These are phyloP conservation scores for Takifugu rubripes DNA, from an alignment of 2,797 vertebrate species.

Conservation along the genomic window DNA sequence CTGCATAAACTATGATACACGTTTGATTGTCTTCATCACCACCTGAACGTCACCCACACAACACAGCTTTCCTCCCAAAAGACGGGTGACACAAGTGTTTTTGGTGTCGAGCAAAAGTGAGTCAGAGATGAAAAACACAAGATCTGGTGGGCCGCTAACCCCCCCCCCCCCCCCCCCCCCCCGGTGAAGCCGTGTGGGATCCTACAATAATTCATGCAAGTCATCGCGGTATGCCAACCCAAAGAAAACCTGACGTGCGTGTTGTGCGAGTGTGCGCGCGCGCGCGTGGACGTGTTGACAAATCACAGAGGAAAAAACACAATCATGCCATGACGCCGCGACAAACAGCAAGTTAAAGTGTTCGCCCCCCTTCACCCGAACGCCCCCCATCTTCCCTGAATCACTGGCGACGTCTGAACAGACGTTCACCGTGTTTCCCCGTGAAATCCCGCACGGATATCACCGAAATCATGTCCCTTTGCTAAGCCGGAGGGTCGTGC, in stretches of 20 bases:
- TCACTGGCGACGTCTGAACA: slow-evolving; percentile 47
- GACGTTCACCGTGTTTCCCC: slow-evolving; percentile 29
- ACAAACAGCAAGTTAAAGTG: slow-evolving; percentile 67
- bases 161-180: slow-evolving; percentile 36
- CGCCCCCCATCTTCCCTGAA: slow-evolving; percentile 60
- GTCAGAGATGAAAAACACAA: slow-evolving; percentile 16
- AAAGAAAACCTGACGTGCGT: slow-evolving; percentile 45
- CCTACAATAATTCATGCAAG: slow-evolving; percentile 68
- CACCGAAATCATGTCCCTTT: slow-evolving; percentile 57
- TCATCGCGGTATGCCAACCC: slow-evolving; percentile 54
- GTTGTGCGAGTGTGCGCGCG: slow-evolving; percentile 20
- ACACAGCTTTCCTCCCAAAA: slow-evolving; percentile 10
- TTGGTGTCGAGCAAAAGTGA: slow-evolving; percentile 19
- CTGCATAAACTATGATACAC: slow-evolving; percentile 47
- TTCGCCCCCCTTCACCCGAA: slow-evolving; percentile 24
- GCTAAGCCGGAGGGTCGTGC: slow-evolving; percentile 44
- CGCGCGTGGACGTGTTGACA: slow-evolving; percentile 38
- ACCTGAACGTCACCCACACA: slow-evolving; percentile 38
- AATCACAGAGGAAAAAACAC: slow-evolving; percentile 71
- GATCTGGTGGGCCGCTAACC: slow-evolving; percentile 24
- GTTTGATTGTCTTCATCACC: slow-evolving; percentile 74
- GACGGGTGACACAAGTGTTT: slow-evolving; percentile 7
- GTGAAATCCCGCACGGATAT: slow-evolving; percentile 36
- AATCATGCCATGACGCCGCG: slow-evolving; percentile 72
- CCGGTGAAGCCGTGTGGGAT: slow-evolving; percentile 46